Evolutionary conservation across 2,888 invertebrate genomes (phyloP), one percentile per base, ranked within the genome.

Genomic region (Phlogophora meticulosa): DNA sequence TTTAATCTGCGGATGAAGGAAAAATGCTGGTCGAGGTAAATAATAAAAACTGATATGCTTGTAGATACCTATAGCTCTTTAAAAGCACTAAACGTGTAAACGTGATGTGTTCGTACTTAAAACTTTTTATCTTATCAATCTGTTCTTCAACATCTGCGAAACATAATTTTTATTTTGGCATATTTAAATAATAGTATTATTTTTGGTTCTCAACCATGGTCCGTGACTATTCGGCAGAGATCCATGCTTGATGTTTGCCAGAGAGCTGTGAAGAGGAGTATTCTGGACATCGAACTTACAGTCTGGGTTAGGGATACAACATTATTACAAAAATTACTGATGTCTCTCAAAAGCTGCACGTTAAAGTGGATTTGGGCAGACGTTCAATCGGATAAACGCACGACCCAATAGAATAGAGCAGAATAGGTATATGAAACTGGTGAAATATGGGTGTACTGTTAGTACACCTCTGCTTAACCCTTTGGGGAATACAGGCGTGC

Each of bases 21-120:
- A 70, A 62, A 46, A 63, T 42, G 24, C 15, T 15, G 13, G 38
- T 66, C 7, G 36, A 71, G 65, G 63, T 65, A 71, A 76, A 66
- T 13, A 45, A 48, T 64, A 69, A 57, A 58, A 52, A 49, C 28
- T 22, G 60, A 72, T 79, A 57, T 43, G 67, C 71, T 58, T 65
- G 71, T 52, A 59, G 66, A 63, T 81, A 70, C 28, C 28, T 28
- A 28, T n/a, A 64, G 45, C 51, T 73, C 45, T 73, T 76, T 73
- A 73, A 57, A 68, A 53, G 22, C 78, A 68, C 43, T 80, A 67
- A 78, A 65, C 43, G 24, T 15, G 17, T 46, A 67, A 72, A 65
- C 72, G 78, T 81, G 82, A 56, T 52, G 34, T 60, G 36, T 68
- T 68, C 40, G 76, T 76, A 72, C 72, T 64, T 65, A 56, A 59